Evolutionary conservation across 1,140 invertebrate species (phyloP), one percentile per base, ranked within the genome.

Genomic region (Pogonus chalceus): DNA sequence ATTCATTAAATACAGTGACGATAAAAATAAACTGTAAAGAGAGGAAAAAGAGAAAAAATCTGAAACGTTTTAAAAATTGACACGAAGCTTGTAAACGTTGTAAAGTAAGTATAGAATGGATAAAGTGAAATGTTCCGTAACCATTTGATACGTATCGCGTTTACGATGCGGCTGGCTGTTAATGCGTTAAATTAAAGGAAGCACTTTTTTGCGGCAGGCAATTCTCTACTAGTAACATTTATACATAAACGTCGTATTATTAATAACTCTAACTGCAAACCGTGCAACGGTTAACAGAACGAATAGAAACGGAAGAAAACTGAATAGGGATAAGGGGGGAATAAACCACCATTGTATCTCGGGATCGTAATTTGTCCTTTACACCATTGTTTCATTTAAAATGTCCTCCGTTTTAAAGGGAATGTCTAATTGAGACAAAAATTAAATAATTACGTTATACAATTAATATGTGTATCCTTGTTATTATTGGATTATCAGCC

Each of bases 381-480:
- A 43, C 18, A 43, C 37, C 37, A 43, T 43, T 43, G 9, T 43
- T 43, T 43, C 18, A 9, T 3, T 9, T 43, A 43, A 18, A 7
- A 14, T 31, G 18, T 7, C 37, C 18, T 4, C 37, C 18, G 4
- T 4, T 43, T 43, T 16, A 31, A 31, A 7, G 26, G 18, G 37
- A 43, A 43, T 43, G 18, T 43, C 37, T 43, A 9, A 43, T 31
- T 31, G 26, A 31, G 26, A 31, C 37, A 10, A 18, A 43, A 43
- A 43, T 43, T 43, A 43, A 43, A 43, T 43, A 12, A 43, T 43
- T 43, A 43, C 37, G 3, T 43, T 43, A 10, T 18, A 18, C 9
- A 43, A 43, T 43, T 43, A 43, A 43, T 43, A 16, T 43, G 9
- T 43, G n/a, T n/a, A n/a, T n/a, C n/a, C n/a, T n/a, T n/a, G n/a